A percentile compares a stretch with the other conserved stretches of the same genome.
These are phyloP conservation scores for Equus quagga DNA, from an alignment of 2,113 vertebrate genomes.

Conservation along the genomic window DNA sequence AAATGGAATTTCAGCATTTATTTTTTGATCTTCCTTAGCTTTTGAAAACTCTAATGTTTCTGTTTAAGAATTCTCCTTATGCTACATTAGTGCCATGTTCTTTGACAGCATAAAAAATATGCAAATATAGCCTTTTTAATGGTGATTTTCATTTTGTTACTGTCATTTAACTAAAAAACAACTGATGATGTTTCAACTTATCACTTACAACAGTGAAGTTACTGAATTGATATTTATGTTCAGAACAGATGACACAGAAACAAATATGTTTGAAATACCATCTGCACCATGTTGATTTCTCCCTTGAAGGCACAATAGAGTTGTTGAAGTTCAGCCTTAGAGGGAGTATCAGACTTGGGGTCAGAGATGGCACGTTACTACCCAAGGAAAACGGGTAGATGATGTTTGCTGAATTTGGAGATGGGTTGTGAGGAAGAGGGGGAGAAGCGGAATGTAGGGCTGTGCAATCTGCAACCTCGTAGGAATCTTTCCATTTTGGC, in stretches of 20 bases:
- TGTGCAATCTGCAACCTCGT: not conserved
- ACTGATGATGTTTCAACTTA: constrained; percentile 77
- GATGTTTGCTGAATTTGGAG: not conserved
- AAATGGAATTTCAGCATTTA: constrained; percentile 82
- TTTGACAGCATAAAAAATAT: constrained; percentile 85
- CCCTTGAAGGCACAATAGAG: constrained; percentile 63
- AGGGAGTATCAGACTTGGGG: not conserved
- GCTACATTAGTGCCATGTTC: constrained; percentile 74
- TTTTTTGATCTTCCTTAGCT: constrained; percentile 85
- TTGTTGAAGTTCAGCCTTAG: not conserved
- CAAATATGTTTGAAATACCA: constrained; percentile 77
- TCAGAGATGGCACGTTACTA: not conserved
- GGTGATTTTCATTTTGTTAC: constrained; percentile 82
- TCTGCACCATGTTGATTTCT: constrained; percentile 34
- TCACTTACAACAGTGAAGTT: constrained; percentile 77
- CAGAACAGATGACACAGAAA: constrained; percentile 81
- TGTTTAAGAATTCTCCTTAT: constrained; percentile 87
- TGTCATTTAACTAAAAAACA: constrained; percentile 80
- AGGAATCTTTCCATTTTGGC: not conserved
- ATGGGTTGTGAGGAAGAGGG: no score
- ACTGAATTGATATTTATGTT: constrained; percentile 78
- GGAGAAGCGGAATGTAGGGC: not conserved
- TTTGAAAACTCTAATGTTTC: constrained; percentile 84
- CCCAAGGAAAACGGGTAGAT: not conserved
- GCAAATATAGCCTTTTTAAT: constrained; percentile 84